Percentiles rank a stretch among this genome's conserved stretches.
Conservation (phyloP, 1,140 invertebrate species). For the Drosophila virilis region DNA sequence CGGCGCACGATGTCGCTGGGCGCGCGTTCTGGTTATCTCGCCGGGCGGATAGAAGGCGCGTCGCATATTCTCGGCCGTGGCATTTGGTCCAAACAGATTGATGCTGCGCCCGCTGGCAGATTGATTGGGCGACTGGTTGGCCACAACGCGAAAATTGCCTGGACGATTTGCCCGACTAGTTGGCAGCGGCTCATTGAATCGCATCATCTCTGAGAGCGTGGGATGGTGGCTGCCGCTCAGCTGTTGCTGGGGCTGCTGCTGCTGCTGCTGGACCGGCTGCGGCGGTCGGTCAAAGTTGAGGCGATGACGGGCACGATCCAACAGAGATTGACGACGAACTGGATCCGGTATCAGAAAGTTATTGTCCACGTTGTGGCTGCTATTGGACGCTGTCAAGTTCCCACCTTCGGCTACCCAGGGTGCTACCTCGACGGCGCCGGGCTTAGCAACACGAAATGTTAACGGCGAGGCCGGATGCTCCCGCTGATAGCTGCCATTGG, state of each 20-base stretch:
- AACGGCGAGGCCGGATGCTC: not conserved
- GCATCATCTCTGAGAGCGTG: slow-evolving; percentile 19
- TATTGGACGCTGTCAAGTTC: not conserved
- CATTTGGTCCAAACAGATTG: slow-evolving; percentile 11
- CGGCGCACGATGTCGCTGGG: slow-evolving; percentile 14
- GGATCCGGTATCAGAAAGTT: slow-evolving; percentile 15
- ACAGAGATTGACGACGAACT: slow-evolving; percentile 10
- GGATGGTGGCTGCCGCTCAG: not conserved
- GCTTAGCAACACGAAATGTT: not conserved
- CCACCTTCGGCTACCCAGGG: slow-evolving; percentile 16
- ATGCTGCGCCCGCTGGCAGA: slow-evolving; percentile 7
- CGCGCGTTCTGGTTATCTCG: slow-evolving; percentile 12
- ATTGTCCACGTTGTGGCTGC: slow-evolving; percentile 6
- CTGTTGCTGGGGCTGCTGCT: not conserved
- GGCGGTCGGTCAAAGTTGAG: slow-evolving; percentile 15
- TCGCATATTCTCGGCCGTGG: slow-evolving; percentile 8
- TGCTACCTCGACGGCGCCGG: slow-evolving; percentile 21
- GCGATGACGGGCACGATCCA: slow-evolving; percentile 27
- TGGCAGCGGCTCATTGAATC: slow-evolving; percentile 32
- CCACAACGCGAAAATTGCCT: slow-evolving; percentile 1
- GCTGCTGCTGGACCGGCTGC: not conserved
- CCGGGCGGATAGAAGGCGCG: slow-evolving; percentile 12
- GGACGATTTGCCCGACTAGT: slow-evolving; percentile 24
- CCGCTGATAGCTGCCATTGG: slow-evolving; percentile 60
- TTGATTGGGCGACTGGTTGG: slow-evolving; percentile 16